A percentile compares a stretch with the other conserved stretches of the same genome.
phyloP scores from a whole-genome alignment of 2,888 invertebrate genomes.

The Drosophila pseudotakahashii region DNA sequence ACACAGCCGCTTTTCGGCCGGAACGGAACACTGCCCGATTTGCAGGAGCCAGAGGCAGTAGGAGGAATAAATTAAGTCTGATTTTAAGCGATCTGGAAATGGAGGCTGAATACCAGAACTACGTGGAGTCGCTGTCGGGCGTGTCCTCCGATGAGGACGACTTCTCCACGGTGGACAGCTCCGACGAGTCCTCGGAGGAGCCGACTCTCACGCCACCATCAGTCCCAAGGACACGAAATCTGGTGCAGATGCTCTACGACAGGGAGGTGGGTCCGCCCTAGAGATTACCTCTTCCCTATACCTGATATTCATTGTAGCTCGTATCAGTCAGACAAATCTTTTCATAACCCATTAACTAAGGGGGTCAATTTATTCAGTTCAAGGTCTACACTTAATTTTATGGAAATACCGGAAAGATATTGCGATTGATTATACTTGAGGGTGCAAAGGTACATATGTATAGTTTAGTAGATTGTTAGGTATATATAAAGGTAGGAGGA shows the following conservation, averaged over 20 bases:
- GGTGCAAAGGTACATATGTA: not conserved
- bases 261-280: constrained; percentile 70
- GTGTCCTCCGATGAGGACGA: constrained; percentile 78
- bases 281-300: no score
- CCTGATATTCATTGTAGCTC: not conserved
- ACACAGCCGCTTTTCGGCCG: constrained; percentile 16
- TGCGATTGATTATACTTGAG: not conserved
- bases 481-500: not conserved
- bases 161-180: constrained; percentile 75
- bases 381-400: not conserved
- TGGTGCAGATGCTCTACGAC: constrained; percentile 76
- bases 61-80: constrained; percentile 59
- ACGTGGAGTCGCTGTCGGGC: constrained; percentile 73
- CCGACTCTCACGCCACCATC: constrained; percentile 34
- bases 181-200: constrained; percentile 70
- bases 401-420: not conserved
- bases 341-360: constrained; percentile 1
- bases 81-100: constrained; percentile 49
- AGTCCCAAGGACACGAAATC: constrained; percentile 62
- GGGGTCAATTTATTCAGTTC: constrained; percentile 1
- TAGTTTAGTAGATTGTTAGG: not conserved
- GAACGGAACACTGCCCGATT: constrained; percentile 3
- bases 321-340: not conserved
- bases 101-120: constrained; percentile 75
- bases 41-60: not conserved